A percentile compares a stretch with the other conserved stretches of the same genome.
phyloP scores from a whole-genome alignment of 2,888 invertebrate genomes.

The Drosophila siamana region DNA sequence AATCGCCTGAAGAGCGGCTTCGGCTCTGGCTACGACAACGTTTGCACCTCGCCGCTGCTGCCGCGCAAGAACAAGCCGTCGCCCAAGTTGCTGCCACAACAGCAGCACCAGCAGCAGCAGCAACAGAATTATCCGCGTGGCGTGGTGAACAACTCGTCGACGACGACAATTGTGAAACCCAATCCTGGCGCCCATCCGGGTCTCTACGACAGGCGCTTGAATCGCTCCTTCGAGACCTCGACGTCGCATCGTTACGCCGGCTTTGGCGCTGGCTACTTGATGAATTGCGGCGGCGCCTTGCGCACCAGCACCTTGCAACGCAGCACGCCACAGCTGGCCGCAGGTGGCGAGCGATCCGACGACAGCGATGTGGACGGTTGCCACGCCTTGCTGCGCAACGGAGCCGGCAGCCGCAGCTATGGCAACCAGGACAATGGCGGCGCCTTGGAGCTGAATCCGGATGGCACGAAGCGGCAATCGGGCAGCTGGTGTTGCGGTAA shows the following conservation, averaged over 20 bases:
- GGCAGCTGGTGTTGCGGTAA: conserved; percentile 91
- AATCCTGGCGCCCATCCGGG: conserved; percentile 78
- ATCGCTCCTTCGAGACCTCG: conserved; percentile 85
- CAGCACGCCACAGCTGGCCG: conserved; percentile 84
- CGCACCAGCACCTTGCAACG: conserved; percentile 83
- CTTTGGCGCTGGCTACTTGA: conserved; percentile 79
- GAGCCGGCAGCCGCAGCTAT: background rate
- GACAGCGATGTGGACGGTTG: conserved; percentile 73
- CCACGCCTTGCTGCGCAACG: conserved; percentile 52
- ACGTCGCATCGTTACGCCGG: conserved; percentile 81
- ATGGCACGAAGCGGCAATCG: conserved; percentile 81
- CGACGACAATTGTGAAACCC: conserved; percentile 66
- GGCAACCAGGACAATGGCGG: conserved; percentile 9
- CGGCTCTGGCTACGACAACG: conserved; percentile 85
- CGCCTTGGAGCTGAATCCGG: conserved; percentile 66
- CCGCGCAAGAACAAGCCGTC: conserved; percentile 84
- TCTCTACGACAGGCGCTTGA: conserved; percentile 84
- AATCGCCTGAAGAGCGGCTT: conserved; percentile 84
- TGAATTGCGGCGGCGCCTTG: conserved; percentile 74
- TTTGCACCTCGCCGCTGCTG: conserved; percentile 84
- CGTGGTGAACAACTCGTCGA: conserved; percentile 13
- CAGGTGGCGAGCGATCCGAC: conserved; percentile 63
- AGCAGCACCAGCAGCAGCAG: conserved; percentile 52
- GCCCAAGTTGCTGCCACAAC: conserved; percentile 66
- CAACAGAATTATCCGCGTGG: conserved; percentile 49